A percentile compares a stretch with the other conserved stretches of the same genome.
phyloP scores from a whole-genome alignment of 2,797 vertebrate species.

The Australoheros facetus region DNA sequence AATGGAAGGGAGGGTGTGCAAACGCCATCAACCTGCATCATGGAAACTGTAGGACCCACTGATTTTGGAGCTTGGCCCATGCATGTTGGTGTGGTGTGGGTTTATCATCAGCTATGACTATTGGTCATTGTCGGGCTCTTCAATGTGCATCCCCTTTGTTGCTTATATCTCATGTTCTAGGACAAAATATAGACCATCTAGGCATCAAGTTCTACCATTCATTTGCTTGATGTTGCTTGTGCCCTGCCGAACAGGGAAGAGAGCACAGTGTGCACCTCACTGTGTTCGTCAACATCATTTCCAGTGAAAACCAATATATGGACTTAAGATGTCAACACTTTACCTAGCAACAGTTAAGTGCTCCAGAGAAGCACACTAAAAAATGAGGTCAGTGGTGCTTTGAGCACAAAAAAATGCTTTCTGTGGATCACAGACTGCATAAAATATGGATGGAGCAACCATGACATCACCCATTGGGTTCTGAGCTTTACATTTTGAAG shows the following conservation, averaged over 20 bases:
- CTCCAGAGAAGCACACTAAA: background rate
- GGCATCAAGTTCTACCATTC: background rate
- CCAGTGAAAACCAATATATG: background rate
- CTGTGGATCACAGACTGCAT: constrained; percentile 2
- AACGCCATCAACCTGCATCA: background rate
- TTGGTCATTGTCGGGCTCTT: background rate
- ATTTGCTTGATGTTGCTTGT: too few relatives aligned
- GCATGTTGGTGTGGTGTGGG: background rate
- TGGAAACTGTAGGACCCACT: rapidly evolving
- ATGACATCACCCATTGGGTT: background rate
- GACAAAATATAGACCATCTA: constrained; percentile 4
- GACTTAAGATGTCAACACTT: background rate
- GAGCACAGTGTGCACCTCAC: too few relatives aligned
- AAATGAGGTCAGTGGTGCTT: constrained; percentile 6
- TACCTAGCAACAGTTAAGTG: background rate
- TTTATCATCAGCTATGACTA: background rate
- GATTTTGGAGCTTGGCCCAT: background rate
- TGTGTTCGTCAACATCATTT: background rate
- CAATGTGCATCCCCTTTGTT: background rate
- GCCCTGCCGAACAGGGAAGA: background rate
- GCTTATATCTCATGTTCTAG: background rate
- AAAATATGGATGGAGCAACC: background rate
- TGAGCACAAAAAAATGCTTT: background rate
- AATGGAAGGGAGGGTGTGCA: background rate
- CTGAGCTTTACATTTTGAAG: background rate